phyloP scores from a whole-genome alignment of 1,140 invertebrate species.

The Cydia amplana region DNA sequence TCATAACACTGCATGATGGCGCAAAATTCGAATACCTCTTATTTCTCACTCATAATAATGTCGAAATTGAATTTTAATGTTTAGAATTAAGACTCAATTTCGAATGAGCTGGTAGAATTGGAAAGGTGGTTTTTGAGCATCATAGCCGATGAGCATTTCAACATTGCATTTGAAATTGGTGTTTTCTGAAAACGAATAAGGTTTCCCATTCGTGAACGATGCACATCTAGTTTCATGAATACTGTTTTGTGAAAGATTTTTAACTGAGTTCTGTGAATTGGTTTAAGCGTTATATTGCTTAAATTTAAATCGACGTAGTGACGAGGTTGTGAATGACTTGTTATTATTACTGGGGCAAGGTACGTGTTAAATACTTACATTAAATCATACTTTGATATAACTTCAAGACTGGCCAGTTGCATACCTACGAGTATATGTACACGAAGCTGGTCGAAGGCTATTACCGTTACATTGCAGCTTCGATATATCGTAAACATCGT shows the following conservation, averaged over 20 bases:
- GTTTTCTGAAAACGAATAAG: slow-evolving; percentile 7
- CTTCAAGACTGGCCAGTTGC: background rate
- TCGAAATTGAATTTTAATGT: background rate
- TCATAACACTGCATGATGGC: slow-evolving; percentile 9
- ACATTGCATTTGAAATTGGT: slow-evolving; percentile 19
- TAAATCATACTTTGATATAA: too few species aligned
- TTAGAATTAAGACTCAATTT: background rate
- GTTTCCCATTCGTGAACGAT: slow-evolving; percentile 9
- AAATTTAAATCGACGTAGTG: background rate
- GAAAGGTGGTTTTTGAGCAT: background rate
- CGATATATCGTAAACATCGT: slow-evolving; percentile 26
- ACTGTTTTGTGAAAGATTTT: slow-evolving; percentile 3
- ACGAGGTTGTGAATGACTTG: background rate
- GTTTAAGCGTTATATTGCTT: background rate
- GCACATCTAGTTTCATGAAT: background rate
- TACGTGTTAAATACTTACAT: too few species aligned
- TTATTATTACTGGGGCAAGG: too few species aligned
- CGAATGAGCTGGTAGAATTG: background rate
- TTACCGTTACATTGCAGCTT: slow-evolving; percentile 15
- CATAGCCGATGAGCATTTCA: background rate
- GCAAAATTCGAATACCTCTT: background rate
- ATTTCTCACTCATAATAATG: background rate
- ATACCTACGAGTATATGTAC: background rate
- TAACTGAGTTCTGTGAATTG: slow-evolving; percentile 7
- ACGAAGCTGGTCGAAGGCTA: background rate